Percentiles rank a stretch among this genome's conserved stretches.
phyloP scores from a whole-genome alignment of 2,113 vertebrate species.

The Xiphorhynchus elegans region DNA sequence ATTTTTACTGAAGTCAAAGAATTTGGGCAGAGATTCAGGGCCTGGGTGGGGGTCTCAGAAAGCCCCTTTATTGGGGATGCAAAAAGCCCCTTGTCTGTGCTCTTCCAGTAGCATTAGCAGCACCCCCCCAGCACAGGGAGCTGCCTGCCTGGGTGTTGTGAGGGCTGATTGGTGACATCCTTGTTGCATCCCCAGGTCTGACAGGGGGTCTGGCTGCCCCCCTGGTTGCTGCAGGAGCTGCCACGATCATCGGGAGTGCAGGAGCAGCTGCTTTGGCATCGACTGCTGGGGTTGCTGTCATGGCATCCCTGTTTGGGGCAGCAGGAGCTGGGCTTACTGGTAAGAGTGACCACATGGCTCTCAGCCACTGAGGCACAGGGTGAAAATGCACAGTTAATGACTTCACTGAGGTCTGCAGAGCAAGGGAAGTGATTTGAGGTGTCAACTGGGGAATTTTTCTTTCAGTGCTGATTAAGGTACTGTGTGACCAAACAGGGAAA shows the following conservation, averaged over 20 bases:
- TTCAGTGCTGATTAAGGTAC: neutral
- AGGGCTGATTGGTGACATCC: neutral
- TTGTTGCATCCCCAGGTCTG: slow-evolving; percentile 78
- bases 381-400: neutral
- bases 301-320: slow-evolving; percentile 93
- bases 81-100: neutral
- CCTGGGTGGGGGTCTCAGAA: neutral
- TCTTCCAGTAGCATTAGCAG: neutral
- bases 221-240: slow-evolving; percentile 88
- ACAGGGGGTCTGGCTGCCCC: slow-evolving; percentile 96
- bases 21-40: neutral
- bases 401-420: neutral
- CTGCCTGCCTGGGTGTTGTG: neutral
- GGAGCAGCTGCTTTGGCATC: slow-evolving; percentile 93
- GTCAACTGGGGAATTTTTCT: neutral
- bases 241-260: slow-evolving; percentile 87
- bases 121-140: neutral
- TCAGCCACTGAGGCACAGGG: neutral
- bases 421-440: neutral
- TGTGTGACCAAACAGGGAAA: neutral
- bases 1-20: neutral
- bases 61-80: neutral
- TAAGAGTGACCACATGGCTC: slow-evolving; percentile 16
- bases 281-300: slow-evolving; percentile 89
- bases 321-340: slow-evolving; percentile 94